Evolutionary conservation across 2,797 vertebrate species (phyloP), one percentile per base, ranked within the genome.

Genomic region (Glyptemys insculpta): DNA sequence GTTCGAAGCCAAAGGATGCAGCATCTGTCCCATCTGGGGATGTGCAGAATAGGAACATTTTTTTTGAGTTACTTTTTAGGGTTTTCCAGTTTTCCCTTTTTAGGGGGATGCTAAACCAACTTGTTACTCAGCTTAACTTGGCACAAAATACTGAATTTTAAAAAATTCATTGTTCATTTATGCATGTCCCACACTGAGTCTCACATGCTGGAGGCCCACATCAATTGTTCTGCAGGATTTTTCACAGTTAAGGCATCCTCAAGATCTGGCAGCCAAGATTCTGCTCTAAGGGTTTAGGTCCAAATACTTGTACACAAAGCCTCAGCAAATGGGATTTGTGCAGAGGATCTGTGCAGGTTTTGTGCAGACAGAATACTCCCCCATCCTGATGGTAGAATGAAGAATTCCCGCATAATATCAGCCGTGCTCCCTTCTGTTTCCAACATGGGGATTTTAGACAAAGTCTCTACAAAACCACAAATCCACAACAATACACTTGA

Each of bases 1-100:
- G 84, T 76, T 37, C 14, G 68, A 92, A 94, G 79, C 79, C 95
- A 96, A 91, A 94, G 88, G 93, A 96, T 81, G 80, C 85, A 97
- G 95, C 89, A 88, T 86, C 87, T 93, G 85, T 93, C 91, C 81
- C 89, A 94, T 95, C 88, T 93, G 93, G 54, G 57, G 87, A 87
- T 89, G 83, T 59, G 79, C 87, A 96, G 74, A 85, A 95, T 86
- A 89, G 29, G 41, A 88, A 8, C 90, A 94, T 94, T 96, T 94
- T 96, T 91, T 95, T 94, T 87, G 87, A 86, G 54, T 85, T 92
- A 87, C 21, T 94, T 90, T 50, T 94, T 81, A 87, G 79, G 15
- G 49, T 83, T 91, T 97, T 97, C 91, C 87, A 83, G n/a, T 76
- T 91, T 94, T n/a, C 50, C 50, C 27, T 79, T 86, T 92, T 90